Base-by-base conservation (phyloP, 1,140 invertebrate species). In the Anagrus nilaparvatae region DNA sequence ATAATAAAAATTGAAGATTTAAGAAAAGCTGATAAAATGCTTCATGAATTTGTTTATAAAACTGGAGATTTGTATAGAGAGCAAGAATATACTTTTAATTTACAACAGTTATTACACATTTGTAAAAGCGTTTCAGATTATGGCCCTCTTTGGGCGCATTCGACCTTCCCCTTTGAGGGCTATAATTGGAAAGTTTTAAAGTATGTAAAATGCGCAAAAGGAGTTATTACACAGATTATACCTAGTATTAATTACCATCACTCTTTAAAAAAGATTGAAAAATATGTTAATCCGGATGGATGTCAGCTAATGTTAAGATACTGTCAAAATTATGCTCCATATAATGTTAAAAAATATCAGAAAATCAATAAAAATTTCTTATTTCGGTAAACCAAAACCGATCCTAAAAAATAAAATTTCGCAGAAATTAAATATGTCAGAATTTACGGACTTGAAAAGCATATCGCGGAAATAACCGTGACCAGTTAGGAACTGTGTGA, bases 401-500 rank as follows among this genome's bases (percentile, higher is more conserved):
- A 18, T n/a, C n/a, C n/a, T 40, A 4, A 10, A 30, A 13, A 10
- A 14, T 3, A 17, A 19, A 12, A 30, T 28, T 13, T 21, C 12
- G 21, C 5, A 29, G 21, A 23, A 38, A 38, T 38, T 31, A 12
- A 23, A 40, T 5, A 13, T 31, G 6, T 21, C 32, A 34, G 18
- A 30, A 30, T 18, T 9, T 10, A 4, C 28, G 21, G 16, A 1
- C 9, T 10, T 13, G 4, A 18, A 5, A 16, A 17, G 20, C 20
- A 31, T 20, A 30, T 14, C 9, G 30, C 9, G 31, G 31, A 30
- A 31, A 20, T 31, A 18, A 28, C 8, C 31, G 38, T 61, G 6
- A n/a, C n/a, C n/a, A n/a, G 71, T 60, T 56, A 85, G 81, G 48
- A 85, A 83, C 3, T 73, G 59, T 41, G 71, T 77, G 77, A 53